These are phyloP conservation scores for Hyles lineata DNA, from an alignment of 2,888 invertebrate genomes.

Conservation along the genomic window DNA sequence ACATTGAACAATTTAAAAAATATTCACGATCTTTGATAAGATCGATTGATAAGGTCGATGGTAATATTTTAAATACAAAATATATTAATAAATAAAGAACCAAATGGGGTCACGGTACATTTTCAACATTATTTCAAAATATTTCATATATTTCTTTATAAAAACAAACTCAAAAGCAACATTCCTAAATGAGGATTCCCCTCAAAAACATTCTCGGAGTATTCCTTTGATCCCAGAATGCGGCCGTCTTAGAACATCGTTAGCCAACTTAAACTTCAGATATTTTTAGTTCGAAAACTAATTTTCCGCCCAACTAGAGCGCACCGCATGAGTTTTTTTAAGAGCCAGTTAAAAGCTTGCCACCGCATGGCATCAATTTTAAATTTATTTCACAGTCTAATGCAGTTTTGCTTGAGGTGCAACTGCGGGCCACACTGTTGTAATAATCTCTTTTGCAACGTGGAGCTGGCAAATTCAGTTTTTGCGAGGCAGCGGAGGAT, in stretches of 20 bases:
- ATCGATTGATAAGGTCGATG: too few species aligned
- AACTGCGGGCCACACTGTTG: too few species aligned
- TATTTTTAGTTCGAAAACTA: conserved; percentile 22
- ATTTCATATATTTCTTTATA: not conserved
- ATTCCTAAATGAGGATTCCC: not conserved
- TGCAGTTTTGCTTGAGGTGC: conserved; percentile 5
- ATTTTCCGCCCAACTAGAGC: conserved; percentile 9
- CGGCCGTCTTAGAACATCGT: conserved; percentile 8
- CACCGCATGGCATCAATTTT: conserved; percentile 14
- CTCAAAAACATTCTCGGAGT: conserved; percentile 4
- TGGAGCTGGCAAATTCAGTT: not conserved
- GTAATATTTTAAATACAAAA: too few species aligned
- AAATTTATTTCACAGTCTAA: conserved; percentile 24
- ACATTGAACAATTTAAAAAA: too few species aligned
- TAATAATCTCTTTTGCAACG: not conserved
- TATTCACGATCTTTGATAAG: too few species aligned
- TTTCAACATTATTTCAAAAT: too few species aligned
- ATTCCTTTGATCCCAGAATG: not conserved
- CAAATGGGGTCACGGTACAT: too few species aligned
- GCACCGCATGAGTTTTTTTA: conserved; percentile 7
- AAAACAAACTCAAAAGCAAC: not conserved
- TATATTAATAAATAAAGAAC: too few species aligned
- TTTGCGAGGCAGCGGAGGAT: not conserved
- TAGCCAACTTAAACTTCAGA: conserved; percentile 14
- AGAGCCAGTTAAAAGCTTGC: conserved; percentile 11